Percentiles rank a stretch among this genome's conserved stretches.
Evolutionary conservation across 2,888 invertebrate species (phyloP).

Genomic region (Tiliacea citrago): DNA sequence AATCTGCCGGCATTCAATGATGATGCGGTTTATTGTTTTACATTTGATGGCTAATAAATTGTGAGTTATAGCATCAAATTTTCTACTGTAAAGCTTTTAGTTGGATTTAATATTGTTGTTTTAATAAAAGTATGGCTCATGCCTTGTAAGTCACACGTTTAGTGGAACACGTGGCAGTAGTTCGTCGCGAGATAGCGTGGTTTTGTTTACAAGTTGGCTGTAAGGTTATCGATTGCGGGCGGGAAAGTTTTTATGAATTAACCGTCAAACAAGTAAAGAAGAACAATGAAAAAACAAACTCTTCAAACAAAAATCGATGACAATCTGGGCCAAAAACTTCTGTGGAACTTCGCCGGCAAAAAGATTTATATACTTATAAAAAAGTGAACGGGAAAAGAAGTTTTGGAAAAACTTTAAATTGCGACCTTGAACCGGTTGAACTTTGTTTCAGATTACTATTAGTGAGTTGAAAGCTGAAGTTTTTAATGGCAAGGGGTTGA

Average conservation of each 20-base stretch:
- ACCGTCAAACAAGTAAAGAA: conserved; percentile 91
- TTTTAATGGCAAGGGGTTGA: conserved; percentile 86
- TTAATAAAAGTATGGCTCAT: conserved; percentile 27
- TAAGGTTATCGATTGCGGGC: conserved; percentile 87
- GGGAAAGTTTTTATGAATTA: conserved; percentile 91
- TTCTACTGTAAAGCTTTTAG: conserved; percentile 40
- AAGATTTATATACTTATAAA: conserved; percentile 91
- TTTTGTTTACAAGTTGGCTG: conserved; percentile 85
- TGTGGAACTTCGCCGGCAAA: conserved; percentile 89
- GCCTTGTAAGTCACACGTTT: conserved; percentile 15
- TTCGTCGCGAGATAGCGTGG: conserved; percentile 63
- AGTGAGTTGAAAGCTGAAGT: conserved; percentile 86
- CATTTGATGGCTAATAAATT: conserved; percentile 76
- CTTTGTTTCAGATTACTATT: conserved; percentile 90
- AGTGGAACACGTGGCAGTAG: conserved; percentile 36
- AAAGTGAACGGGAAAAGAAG: conserved; percentile 89
- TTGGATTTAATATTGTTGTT: conserved; percentile 29
- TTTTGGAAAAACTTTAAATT: conserved; percentile 91
- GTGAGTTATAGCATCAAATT: conserved; percentile 71
- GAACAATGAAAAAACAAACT: conserved; percentile 91
- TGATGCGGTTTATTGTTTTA: conserved; percentile 82
- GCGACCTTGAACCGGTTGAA: conserved; percentile 90
- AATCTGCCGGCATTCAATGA: conserved; percentile 67
- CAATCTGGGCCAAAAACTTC: conserved; percentile 91
- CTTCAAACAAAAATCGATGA: conserved; percentile 91